Conservation (phyloP, 2,797 vertebrate species). For the Acrocephalus scirpaceus region DNA sequence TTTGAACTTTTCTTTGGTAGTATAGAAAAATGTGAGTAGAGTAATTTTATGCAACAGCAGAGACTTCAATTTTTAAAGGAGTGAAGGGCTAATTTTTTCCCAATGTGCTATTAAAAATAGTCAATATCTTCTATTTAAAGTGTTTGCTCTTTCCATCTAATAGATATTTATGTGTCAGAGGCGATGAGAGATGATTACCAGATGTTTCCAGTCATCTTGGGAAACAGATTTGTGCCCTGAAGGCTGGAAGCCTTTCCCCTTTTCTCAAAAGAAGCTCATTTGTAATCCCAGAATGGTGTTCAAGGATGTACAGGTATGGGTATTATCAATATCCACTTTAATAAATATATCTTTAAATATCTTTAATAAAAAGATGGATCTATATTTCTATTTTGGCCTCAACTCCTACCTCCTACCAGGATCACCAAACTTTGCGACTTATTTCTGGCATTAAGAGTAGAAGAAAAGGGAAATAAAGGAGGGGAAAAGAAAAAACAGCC, state of each 20-base stretch:
- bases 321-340: not conserved
- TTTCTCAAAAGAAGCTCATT: not conserved
- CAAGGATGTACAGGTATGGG: not conserved
- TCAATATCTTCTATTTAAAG: not conserved
- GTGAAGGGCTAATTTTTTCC: not conserved
- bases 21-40: not conserved
- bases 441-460: not conserved
- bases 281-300: not conserved
- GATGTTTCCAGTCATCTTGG: not conserved
- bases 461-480: not conserved
- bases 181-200: not conserved
- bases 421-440: not conserved
- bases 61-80: not conserved
- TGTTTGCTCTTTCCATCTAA: not conserved
- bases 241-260: not conserved
- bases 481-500: not conserved
- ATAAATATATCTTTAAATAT: not conserved
- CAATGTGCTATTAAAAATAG: not conserved
- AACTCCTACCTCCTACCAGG: not conserved
- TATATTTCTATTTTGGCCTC: not conserved
- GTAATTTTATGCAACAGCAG: not conserved
- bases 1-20: not conserved
- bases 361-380: not conserved
- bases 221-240: not conserved
- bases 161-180: not conserved